phyloP scores from a whole-genome alignment of 2,888 invertebrate species.

The Drosophila flavopinicola region DNA sequence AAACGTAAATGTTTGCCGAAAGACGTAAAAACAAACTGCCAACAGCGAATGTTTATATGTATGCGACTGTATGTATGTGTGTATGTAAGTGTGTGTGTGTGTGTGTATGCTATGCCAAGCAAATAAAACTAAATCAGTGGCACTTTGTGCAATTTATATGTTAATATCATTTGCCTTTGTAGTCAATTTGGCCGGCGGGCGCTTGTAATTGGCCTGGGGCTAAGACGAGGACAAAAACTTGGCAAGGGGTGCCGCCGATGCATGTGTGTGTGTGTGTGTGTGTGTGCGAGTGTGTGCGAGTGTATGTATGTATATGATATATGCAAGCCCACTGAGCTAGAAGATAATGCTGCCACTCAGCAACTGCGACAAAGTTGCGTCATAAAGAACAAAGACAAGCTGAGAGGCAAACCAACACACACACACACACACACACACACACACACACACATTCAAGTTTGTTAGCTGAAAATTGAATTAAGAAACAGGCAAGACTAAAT shows the following conservation, averaged over 20 bases:
- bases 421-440: conserved; percentile 11
- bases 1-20: conserved; percentile 75
- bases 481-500: conserved; percentile 16
- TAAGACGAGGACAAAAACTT: conserved; percentile 13
- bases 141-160: conserved; percentile 80
- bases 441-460: conserved; percentile 26
- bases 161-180: conserved; percentile 77
- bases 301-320: conserved; percentile 7
- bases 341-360: conserved; percentile 52
- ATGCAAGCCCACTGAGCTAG: conserved; percentile 64
- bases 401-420: not conserved
- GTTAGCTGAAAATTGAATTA: conserved; percentile 62
- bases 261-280: not conserved
- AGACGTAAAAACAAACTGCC: conserved; percentile 72
- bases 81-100: conserved; percentile 8
- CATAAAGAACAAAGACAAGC: conserved; percentile 47
- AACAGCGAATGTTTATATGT: conserved; percentile 22
- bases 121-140: conserved; percentile 73
- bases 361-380: conserved; percentile 53
- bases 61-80: conserved; percentile 1
- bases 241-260: conserved; percentile 3
- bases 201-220: conserved; percentile 58
- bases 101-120: conserved; percentile 29
- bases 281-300: not conserved
- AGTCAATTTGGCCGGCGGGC: conserved; percentile 53